Evolutionary conservation across 2,888 invertebrate species (phyloP), one percentile per base, ranked within the genome.

Genomic region (Nomada goodeniana): DNA sequence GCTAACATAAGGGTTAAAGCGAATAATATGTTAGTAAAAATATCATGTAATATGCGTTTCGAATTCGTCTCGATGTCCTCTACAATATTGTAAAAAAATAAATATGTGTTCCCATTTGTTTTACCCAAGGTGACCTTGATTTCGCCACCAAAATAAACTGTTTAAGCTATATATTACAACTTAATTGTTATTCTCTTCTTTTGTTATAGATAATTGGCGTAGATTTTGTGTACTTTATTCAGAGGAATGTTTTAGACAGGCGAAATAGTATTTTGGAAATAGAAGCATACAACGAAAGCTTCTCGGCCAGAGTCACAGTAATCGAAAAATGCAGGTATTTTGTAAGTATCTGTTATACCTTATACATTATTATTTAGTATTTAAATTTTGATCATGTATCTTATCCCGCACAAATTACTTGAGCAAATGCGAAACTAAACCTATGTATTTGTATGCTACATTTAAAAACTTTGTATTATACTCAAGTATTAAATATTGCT

Each of bases 241-340:
- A 99, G 95, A 97, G 96, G 94, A 99, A 99, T 94, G 96, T 96
- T 86, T 94, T 98, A 90, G 97, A 99, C 93, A 95, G 97, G 86
- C 95, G 96, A 88, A 96, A 95, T 87, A 96, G 98, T 74, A 96
- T 96, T 65, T 95, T 99, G 84, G 96, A 96, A 93, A 99, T 99
- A 91, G 98, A 98, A 94, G 98, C 98, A 26, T 96, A 96, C 83
- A 99, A 99, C 94, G 98, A 99, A 94, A 98, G 98, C 91, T 99
- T 98, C 94, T 95, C 98, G 20, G 95, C 95, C 71, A 95, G 98
- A 91, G 96, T 99, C 69, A 96, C 96, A 72, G 98, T 99, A 90
- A 95, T 97, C 88, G 99, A 99, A 95, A 97, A 97, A 92, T 98
- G 98, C 94, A 95, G 95, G 94, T 98, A 98, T 93, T 97, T 96